Evolutionary conservation across 1,140 invertebrate genomes (phyloP).

Genomic region (Cecropterus lyciades): DNA sequence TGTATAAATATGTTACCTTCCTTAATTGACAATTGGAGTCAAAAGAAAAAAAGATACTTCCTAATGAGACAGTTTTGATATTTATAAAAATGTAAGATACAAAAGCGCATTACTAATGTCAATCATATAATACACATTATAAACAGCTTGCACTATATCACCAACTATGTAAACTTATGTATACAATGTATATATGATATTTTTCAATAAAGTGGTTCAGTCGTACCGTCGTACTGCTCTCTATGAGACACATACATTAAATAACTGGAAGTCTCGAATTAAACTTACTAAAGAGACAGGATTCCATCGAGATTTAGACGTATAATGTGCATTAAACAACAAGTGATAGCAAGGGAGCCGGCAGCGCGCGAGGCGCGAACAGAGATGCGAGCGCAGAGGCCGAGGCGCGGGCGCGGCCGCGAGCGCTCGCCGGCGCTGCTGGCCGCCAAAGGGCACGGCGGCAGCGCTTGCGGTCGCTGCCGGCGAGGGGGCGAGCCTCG

Average conservation of each 20-base stretch:
- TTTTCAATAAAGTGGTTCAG: neutral
- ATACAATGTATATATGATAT: slow-evolving; percentile 1
- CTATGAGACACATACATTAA: slow-evolving; percentile 24
- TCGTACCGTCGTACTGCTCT: too few species aligned
- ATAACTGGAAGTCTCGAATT: slow-evolving; percentile 39
- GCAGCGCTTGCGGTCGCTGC: slow-evolving; percentile 47
- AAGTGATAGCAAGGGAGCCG: slow-evolving; percentile 46
- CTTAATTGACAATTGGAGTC: neutral
- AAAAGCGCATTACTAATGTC: slow-evolving; percentile 3
- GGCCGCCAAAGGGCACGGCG: slow-evolving; percentile 53
- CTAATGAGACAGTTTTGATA: too few species aligned
- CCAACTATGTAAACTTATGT: neutral
- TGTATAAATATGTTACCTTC: neutral
- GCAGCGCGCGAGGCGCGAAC: slow-evolving; percentile 48
- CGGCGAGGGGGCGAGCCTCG: slow-evolving; percentile 56
- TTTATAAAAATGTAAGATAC: slow-evolving; percentile 5
- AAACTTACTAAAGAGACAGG: slow-evolving; percentile 71
- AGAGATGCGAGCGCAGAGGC: slow-evolving; percentile 34
- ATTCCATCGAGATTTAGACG: slow-evolving; percentile 54
- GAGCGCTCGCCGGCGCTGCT: slow-evolving; percentile 34
- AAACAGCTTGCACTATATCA: slow-evolving; percentile 1
- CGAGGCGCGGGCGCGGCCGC: slow-evolving; percentile 37
- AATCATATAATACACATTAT: slow-evolving; percentile 12
- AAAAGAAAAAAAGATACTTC: slow-evolving; percentile 1
- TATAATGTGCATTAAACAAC: slow-evolving; percentile 58